These are phyloP conservation scores for Drosophila mimetica DNA, from an alignment of 2,888 invertebrate species.

Conservation along the genomic window DNA sequence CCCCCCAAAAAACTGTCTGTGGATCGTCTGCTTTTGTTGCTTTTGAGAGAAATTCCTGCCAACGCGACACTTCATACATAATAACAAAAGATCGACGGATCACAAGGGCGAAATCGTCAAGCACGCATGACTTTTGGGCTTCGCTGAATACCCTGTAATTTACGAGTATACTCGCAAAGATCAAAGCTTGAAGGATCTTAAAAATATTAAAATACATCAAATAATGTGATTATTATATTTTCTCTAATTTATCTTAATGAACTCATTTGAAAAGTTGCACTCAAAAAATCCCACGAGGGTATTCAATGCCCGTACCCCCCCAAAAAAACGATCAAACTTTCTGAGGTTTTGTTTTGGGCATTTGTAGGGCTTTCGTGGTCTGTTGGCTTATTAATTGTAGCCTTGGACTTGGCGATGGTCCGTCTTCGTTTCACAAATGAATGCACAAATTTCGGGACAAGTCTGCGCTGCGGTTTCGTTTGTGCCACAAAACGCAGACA, in stretches of 20 bases:
- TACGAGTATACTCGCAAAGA: neutral
- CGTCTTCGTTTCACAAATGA: conserved; percentile 73
- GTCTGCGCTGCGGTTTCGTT: conserved; percentile 61
- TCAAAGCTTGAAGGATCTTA: too few relatives aligned
- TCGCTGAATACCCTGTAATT: conserved; percentile 16
- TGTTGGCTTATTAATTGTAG: conserved; percentile 72
- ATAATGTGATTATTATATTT: neutral
- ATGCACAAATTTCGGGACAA: conserved; percentile 73
- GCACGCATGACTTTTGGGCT: conserved; percentile 17
- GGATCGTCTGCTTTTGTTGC: conserved; percentile 49
- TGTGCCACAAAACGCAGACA: conserved; percentile 69
- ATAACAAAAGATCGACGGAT: conserved; percentile 68
- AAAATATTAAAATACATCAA: too few relatives aligned
- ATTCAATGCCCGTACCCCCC: conserved; percentile 5
- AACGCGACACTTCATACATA: conserved; percentile 80
- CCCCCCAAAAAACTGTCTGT: conserved; percentile 44
- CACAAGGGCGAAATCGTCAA: conserved; percentile 38
- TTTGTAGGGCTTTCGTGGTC: conserved; percentile 68
- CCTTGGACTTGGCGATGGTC: conserved; percentile 67
- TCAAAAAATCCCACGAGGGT: conserved; percentile 6
- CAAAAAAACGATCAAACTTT: conserved; percentile 2
- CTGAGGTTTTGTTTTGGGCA: conserved; percentile 46
- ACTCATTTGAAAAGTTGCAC: conserved; percentile 4
- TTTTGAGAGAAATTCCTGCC: conserved; percentile 66
- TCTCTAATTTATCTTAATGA: conserved; percentile 5